phyloP scores from a whole-genome alignment of 2,113 vertebrate species.

The Carassius gibelio region DNA sequence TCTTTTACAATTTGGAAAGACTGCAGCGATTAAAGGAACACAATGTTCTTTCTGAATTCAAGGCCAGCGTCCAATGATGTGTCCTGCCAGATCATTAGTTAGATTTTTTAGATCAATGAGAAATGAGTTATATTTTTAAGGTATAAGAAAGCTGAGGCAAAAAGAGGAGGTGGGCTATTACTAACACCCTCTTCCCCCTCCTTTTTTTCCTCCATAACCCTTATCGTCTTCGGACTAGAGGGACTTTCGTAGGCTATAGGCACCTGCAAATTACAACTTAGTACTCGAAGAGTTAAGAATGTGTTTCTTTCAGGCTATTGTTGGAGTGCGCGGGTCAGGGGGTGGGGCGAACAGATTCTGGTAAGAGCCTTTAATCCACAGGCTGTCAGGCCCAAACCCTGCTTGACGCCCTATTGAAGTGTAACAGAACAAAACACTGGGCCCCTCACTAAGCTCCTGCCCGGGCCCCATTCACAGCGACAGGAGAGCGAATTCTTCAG shows the following conservation, averaged over 20 bases:
- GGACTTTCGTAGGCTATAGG: conserved; percentile 66
- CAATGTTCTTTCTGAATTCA: conserved; percentile 2
- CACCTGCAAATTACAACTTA: conserved; percentile 79
- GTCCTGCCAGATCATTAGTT: conserved; percentile 40
- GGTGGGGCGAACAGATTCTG: conserved; percentile 80
- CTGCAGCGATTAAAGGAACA: conserved; percentile 43
- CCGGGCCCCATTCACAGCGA: conserved; percentile 66
- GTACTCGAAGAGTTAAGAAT: conserved; percentile 71
- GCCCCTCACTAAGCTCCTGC: conserved; percentile 86
- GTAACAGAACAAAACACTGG: conserved; percentile 88
- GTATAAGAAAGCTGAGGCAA: conserved; percentile 16
- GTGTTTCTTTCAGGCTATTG: conserved; percentile 79
- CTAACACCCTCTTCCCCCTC: conserved; percentile 18
- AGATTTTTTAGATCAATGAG: conserved; percentile 48
- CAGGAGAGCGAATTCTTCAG: conserved; percentile 66
- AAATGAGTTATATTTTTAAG: conserved; percentile 48
- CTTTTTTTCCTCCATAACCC: conserved; percentile 50
- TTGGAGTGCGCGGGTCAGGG: conserved; percentile 75
- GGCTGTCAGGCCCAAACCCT: conserved; percentile 80
- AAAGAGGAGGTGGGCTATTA: conserved; percentile 14
- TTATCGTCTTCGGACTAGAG: conserved; percentile 57
- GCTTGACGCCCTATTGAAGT: conserved; percentile 83
- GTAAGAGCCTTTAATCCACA: conserved; percentile 81
- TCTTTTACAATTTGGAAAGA: conserved; percentile 43
- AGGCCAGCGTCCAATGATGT: background rate